Evolutionary conservation across 2,113 vertebrate genomes (phyloP), one percentile per base, ranked within the genome.

Genomic region (Malurus alboscapulatus): DNA sequence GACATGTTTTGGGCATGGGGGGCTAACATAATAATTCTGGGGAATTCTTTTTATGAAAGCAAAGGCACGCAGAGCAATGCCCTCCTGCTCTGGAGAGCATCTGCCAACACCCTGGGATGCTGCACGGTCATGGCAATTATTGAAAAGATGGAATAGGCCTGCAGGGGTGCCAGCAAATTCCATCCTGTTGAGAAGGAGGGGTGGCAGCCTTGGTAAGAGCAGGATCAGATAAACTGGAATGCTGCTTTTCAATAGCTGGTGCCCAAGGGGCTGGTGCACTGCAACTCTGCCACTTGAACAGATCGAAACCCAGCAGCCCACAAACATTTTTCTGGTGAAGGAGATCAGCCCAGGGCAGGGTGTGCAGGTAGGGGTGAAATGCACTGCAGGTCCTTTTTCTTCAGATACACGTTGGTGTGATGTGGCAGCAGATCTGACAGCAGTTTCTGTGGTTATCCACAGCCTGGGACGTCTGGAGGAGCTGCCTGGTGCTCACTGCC

Each of bases 101-200:
- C 40, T 93, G 86, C 73, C 65, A 71, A 50, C 86, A 55, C 68
- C 65, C 73, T 25, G 27, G 86, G 73, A 88, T 0, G 7, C 68
- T 86, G 47, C 62, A 16, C 7, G 32, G 59, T 2, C 7, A 55
- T 71, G 82, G 88, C 82, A 85, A 32, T 85, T 73, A 61, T 20
- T 92, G 86, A 86, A 94, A 92, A 86, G 88, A 24, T 40, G 81
- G 58, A 85, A 44, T 9, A 83, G 65, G 38, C 38, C 73, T 77
- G 50, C 42, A n/a, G 71, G 0, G 25, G 71, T 48, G 94, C 88
- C 93, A 94, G 75, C 58, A 91, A 88, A 96, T 94, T 93, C 83
- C 92, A 61, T 61, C 59, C 59, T 2, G 1, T n/a, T 62, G 79
- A 83, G 82, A 76, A 86, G 68, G 51, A 85, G 51, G 82, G 34